A percentile compares a stretch with the other conserved stretches of the same genome.
Conservation (phyloP, 2,113 vertebrate species). For the Protobothrops flavoviridis region DNA sequence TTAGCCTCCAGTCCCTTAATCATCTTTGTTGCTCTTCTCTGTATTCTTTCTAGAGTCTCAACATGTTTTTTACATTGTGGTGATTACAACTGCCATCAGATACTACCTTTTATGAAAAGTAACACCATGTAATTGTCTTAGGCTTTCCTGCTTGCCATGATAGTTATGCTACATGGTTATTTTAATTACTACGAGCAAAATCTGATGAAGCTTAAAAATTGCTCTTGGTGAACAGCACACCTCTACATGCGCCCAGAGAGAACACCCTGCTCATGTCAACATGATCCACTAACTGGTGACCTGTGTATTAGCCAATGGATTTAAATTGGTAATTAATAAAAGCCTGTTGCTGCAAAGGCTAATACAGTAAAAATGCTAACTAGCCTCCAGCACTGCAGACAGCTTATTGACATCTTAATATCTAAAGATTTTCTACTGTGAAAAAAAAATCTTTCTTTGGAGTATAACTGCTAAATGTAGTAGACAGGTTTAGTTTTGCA, state of each 20-base stretch:
- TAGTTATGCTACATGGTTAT: slow-evolving; percentile 63
- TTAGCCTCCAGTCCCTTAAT: too few relatives aligned
- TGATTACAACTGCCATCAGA: slow-evolving; percentile 53
- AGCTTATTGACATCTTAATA: slow-evolving; percentile 73
- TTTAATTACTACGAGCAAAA: slow-evolving; percentile 75
- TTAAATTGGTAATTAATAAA: slow-evolving; percentile 82
- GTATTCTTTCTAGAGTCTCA: too few relatives aligned
- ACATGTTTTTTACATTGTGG: not conserved
- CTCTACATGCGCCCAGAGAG: not conserved
- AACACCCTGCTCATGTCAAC: slow-evolving; percentile 73
- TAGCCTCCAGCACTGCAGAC: slow-evolving; percentile 69
- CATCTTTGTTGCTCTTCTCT: too few relatives aligned
- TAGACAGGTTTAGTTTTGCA: slow-evolving; percentile 51
- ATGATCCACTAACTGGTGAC: slow-evolving; percentile 79
- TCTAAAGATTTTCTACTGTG: slow-evolving; percentile 64
- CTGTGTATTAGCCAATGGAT: slow-evolving; percentile 71
- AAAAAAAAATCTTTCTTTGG: slow-evolving; percentile 55
- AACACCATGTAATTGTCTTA: slow-evolving; percentile 68
- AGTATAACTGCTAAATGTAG: slow-evolving; percentile 49
- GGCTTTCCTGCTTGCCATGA: slow-evolving; percentile 71
- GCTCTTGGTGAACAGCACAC: slow-evolving; percentile 40
- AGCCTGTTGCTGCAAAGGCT: slow-evolving; percentile 75
- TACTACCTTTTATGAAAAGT: slow-evolving; percentile 64
- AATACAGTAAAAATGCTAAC: slow-evolving; percentile 81
- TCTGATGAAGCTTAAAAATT: slow-evolving; percentile 74